phyloP scores from a whole-genome alignment of 2,113 vertebrate genomes.

The Periophthalmodon schlosseri region DNA sequence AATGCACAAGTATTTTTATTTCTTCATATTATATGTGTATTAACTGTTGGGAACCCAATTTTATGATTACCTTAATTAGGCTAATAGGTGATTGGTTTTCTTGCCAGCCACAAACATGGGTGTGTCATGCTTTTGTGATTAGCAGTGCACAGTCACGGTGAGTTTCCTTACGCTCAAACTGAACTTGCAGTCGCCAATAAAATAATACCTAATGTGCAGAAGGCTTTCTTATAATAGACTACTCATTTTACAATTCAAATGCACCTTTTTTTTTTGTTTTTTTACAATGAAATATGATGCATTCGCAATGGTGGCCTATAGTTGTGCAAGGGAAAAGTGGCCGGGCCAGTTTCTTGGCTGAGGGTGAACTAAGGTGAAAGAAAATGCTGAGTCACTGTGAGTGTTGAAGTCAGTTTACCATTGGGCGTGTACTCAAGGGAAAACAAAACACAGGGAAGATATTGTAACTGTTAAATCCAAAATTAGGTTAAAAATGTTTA shows the following conservation, averaged over 20 bases:
- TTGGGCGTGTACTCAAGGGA: background rate
- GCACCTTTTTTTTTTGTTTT: too few relatives aligned
- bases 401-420: background rate
- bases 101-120: too few relatives aligned
- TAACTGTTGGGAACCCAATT: too few relatives aligned
- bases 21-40: too few relatives aligned
- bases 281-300: background rate
- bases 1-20: too few relatives aligned
- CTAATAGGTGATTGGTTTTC: too few relatives aligned
- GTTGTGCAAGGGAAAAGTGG: background rate
- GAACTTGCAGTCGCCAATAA: background rate
- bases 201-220: background rate
- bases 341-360: background rate
- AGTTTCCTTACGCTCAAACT: background rate
- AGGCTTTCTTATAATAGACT: background rate
- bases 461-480: too few relatives aligned
- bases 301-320: background rate
- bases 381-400: constrained; percentile 60
- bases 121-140: background rate
- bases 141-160: constrained; percentile 1
- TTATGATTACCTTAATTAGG: too few relatives aligned
- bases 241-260: too few relatives aligned
- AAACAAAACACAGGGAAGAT: background rate
- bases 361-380: background rate
- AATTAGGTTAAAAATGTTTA: too few relatives aligned